Conservation (phyloP, 2,113 vertebrate species). For the Ceratotherium simum region DNA sequence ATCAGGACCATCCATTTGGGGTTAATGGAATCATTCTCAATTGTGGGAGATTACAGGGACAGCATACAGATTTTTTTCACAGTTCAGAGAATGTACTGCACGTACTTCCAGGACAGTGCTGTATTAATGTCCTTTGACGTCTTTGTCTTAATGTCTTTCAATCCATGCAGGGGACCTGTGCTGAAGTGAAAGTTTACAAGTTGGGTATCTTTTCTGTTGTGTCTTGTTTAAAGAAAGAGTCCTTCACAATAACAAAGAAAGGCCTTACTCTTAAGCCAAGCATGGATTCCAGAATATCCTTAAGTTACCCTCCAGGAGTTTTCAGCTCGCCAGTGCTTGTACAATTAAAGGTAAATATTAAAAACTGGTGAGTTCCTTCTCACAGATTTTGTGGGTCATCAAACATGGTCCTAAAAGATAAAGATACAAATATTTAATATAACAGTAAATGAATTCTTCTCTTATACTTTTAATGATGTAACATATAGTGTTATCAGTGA, state of each 20-base stretch:
- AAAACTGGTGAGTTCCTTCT: not conserved
- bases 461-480: not conserved
- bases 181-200: conserved; percentile 90
- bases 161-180: conserved; percentile 85
- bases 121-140: not conserved
- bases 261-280: conserved; percentile 89
- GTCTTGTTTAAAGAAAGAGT: conserved; percentile 92
- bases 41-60: not conserved
- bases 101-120: not conserved
- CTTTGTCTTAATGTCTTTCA: conserved; percentile 11
- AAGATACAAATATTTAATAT: not conserved
- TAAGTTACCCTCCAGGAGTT: conserved; percentile 90
- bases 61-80: not conserved
- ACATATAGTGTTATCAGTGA: not conserved
- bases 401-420: not conserved
- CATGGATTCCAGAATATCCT: conserved; percentile 90
- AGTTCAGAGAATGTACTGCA: not conserved
- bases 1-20: not conserved
- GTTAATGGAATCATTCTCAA: not conserved
- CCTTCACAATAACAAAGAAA: conserved; percentile 88
- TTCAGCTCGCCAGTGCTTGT: conserved; percentile 89
- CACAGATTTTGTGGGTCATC: not conserved
- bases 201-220: conserved; percentile 93
- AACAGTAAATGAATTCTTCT: not conserved
- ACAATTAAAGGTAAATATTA: conserved; percentile 89